These are phyloP conservation scores for Hyalella azteca DNA, from an alignment of 2,888 invertebrate genomes.

Conservation along the genomic window DNA sequence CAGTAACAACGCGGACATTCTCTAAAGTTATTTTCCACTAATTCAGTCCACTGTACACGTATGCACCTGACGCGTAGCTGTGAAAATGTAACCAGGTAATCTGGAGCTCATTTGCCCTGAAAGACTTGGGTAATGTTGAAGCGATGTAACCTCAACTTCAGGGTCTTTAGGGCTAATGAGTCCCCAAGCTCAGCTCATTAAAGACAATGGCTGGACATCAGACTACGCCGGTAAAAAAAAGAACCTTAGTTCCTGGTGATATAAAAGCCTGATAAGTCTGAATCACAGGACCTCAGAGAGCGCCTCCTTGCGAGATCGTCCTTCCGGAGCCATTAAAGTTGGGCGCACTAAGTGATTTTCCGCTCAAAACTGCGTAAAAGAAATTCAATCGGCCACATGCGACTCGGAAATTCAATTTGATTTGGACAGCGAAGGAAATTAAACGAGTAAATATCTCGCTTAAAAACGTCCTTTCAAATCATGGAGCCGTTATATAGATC, in stretches of 20 bases:
- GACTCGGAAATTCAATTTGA: too few relatives aligned
- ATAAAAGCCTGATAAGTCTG: slow-evolving; percentile 19
- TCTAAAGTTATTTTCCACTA: too few relatives aligned
- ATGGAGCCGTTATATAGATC: background rate
- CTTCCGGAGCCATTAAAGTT: background rate
- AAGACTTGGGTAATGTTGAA: slow-evolving; percentile 5
- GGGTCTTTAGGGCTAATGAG: slow-evolving; percentile 33
- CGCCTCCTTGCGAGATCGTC: background rate
- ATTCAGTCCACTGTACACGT: too few relatives aligned
- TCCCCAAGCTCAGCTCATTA: slow-evolving; percentile 33
- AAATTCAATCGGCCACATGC: background rate
- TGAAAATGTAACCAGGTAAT: too few relatives aligned
- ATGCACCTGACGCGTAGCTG: too few relatives aligned
- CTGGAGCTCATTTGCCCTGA: slow-evolving; percentile 20
- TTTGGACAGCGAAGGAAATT: background rate
- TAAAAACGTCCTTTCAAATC: background rate
- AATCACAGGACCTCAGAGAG: background rate
- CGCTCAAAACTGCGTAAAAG: background rate
- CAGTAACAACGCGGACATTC: too few relatives aligned
- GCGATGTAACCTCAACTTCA: slow-evolving; percentile 22
- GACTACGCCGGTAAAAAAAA: background rate
- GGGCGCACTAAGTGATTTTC: background rate
- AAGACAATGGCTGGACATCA: slow-evolving; percentile 36
- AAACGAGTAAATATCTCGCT: background rate
- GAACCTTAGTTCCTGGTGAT: slow-evolving; percentile 3